These are phyloP conservation scores for Triplophysa dalaica DNA, from an alignment of 2,113 vertebrate species.

Conservation along the genomic window DNA sequence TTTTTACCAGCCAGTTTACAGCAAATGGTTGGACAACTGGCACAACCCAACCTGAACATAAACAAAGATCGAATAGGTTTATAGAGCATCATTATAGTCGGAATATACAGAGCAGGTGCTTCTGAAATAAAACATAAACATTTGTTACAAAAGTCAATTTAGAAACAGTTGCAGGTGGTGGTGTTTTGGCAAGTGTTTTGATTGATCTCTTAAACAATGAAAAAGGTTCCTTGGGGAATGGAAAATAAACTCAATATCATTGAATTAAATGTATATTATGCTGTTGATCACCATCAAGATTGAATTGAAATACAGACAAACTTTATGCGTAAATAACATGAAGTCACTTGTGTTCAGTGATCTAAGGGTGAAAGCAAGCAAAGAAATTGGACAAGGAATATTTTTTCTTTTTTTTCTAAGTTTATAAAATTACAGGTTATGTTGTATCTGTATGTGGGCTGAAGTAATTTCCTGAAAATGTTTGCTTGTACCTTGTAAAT, in stretches of 20 bases:
- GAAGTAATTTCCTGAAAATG: no score
- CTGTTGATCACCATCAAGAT: no score
- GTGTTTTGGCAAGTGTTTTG: not conserved
- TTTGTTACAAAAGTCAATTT: not conserved
- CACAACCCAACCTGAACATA: conserved; percentile 7
- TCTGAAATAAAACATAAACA: conserved; percentile 4
- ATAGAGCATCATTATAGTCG: not conserved
- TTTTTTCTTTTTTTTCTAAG: no score
- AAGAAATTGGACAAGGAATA: no score
- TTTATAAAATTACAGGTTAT: no score
- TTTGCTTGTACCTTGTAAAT: no score
- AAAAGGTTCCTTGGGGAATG: not conserved
- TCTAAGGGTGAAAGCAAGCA: no score
- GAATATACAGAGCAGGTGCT: not conserved
- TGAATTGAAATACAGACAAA: no score
- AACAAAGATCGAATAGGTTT: conserved; percentile 5
- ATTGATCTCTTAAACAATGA: not conserved
- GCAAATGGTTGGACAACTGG: not conserved
- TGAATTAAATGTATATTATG: not conserved
- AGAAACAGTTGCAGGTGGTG: not conserved
- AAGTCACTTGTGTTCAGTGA: no score
- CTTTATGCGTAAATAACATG: no score
- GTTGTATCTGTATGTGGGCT: no score
- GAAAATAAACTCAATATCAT: not conserved
- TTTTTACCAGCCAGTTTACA: conserved; percentile 14